Conservation (phyloP, 2,888 invertebrate species). For the Peribatodes rhomboidaria region DNA sequence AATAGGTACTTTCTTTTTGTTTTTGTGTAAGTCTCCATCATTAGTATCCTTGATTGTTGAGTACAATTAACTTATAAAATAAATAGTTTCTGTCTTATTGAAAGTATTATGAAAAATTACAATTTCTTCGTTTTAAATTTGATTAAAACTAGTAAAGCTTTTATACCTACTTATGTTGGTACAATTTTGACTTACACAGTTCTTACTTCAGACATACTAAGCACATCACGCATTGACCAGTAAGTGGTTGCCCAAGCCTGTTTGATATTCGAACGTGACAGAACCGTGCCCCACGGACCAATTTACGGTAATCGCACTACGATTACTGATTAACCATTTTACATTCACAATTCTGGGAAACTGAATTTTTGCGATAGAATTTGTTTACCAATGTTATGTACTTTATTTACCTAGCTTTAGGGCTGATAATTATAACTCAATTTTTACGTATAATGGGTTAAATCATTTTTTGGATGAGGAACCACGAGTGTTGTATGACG, state of each 20-base stretch:
- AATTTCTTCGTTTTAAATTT: too few species aligned
- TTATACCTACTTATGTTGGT: too few species aligned
- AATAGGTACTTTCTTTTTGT: too few species aligned
- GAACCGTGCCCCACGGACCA: constrained; percentile 72
- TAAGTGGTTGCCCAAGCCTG: constrained; percentile 77
- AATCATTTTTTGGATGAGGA: neutral
- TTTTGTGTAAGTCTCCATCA: too few species aligned
- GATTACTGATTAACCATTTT: constrained; percentile 81
- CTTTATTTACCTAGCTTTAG: neutral
- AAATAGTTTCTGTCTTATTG: too few species aligned
- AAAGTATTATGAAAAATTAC: too few species aligned
- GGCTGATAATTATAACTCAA: too few species aligned
- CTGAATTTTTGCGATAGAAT: constrained; percentile 34
- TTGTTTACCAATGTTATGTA: neutral
- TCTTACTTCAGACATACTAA: constrained; percentile 46
- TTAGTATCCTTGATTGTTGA: too few species aligned
- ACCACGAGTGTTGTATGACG: neutral
- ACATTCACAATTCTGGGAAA: constrained; percentile 83
- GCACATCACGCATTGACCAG: constrained; percentile 77
- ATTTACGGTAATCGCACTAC: constrained; percentile 80
- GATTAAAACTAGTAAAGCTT: too few species aligned
- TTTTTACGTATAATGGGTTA: too few species aligned
- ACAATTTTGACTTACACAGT: constrained; percentile 10
- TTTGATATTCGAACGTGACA: constrained; percentile 82
- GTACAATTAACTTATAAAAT: too few species aligned